Evolutionary conservation across 2,888 invertebrate species (phyloP).

Genomic region (Phytoseiulus persimilis): DNA sequence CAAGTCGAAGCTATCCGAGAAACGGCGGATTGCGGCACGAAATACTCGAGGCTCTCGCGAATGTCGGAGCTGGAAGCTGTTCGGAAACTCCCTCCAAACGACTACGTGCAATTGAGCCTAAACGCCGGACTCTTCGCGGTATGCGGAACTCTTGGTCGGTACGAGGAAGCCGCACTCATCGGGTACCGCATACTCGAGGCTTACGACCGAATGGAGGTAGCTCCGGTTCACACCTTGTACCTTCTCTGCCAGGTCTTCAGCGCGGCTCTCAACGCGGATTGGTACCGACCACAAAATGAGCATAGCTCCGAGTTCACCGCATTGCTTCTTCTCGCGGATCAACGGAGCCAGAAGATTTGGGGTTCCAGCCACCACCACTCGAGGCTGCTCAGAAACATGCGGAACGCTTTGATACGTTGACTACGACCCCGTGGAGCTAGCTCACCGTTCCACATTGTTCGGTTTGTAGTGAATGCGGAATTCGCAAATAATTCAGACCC

Average conservation of each 20-base stretch:
- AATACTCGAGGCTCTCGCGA: background rate
- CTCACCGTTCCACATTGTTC: too few relatives aligned
- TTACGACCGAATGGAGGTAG: background rate
- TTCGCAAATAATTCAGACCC: too few relatives aligned
- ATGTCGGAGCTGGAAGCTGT: background rate
- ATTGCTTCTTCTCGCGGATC: background rate
- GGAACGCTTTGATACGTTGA: background rate
- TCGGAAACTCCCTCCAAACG: slow-evolving; percentile 6
- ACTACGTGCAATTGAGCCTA: slow-evolving; percentile 6
- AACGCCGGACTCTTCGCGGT: slow-evolving; percentile 10
- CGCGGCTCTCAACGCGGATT: slow-evolving; percentile 20
- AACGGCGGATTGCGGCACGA: background rate
- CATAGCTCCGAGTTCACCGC: background rate
- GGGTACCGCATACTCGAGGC: background rate
- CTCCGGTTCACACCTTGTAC: slow-evolving; percentile 20
- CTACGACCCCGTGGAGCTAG: background rate
- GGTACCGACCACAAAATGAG: background rate
- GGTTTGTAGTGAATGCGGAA: too few relatives aligned
- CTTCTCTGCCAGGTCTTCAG: slow-evolving; percentile 18
- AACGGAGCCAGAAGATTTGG: background rate
- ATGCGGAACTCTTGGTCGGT: background rate
- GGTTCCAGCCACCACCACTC: slow-evolving; percentile 7
- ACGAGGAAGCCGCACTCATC: background rate
- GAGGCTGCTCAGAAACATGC: background rate
- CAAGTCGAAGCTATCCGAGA: background rate